These are phyloP conservation scores for Therioaphis trifolii DNA, from an alignment of 2,888 invertebrate genomes.

Conservation along the genomic window DNA sequence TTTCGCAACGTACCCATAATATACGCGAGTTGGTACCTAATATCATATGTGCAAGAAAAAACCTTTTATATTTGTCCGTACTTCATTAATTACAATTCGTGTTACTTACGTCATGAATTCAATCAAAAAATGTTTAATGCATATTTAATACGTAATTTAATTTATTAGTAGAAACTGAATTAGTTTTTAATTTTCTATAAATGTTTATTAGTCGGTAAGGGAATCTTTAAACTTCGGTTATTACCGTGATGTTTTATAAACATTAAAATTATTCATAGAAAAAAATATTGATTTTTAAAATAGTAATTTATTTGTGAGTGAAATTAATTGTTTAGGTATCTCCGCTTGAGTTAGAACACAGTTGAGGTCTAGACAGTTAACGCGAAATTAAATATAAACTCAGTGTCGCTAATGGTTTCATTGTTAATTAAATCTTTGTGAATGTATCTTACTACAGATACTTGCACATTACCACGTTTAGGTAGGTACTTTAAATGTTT, in stretches of 20 bases:
- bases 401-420: no score
- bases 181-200: background rate
- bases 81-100: slow-evolving; percentile 4
- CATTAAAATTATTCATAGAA: slow-evolving; percentile 5
- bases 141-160: background rate
- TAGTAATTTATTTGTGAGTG: background rate
- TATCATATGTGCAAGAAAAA: background rate
- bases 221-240: no score
- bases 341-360: no score
- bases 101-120: background rate
- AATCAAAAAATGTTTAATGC: background rate
- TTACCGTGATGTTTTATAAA: background rate
- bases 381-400: no score
- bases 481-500: no score
- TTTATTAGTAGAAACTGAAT: background rate
- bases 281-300: background rate
- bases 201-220: background rate
- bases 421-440: no score
- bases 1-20: background rate
- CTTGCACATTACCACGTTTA: no score
- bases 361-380: no score
- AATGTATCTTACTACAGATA: no score
- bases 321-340: no score
- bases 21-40: no score
- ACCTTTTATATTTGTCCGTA: background rate